Evolutionary conservation across 2,888 invertebrate genomes (phyloP), one percentile per base, ranked within the genome.

Genomic region (Chironomus riparius): DNA sequence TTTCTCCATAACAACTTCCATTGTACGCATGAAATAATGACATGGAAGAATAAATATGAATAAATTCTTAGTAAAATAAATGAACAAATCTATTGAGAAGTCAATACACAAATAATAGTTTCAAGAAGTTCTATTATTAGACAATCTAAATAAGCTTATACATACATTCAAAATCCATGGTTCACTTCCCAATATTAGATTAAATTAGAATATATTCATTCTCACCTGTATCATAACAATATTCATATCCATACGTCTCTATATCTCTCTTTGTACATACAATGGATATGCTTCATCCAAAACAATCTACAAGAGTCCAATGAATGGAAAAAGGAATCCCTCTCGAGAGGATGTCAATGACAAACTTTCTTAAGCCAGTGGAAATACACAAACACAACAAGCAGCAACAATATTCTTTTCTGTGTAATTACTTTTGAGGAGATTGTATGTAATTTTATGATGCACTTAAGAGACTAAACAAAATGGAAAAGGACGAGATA

Each of bases 361-460:
- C 71, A 71, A 71, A 18, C n/a, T 71, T 71, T 56, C 56, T 71
- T 50, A n/a, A 18, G 56, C 48, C 12, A 47, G 15, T 47, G 15
- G 10, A 38, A 38, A 38, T 4, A 28, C 5, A 38, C 5, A 28
- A 3, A 28, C 28, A 28, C 10, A 38, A 38, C 38, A 68, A 70
- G 70, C 47, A 21, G 65, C 65, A 65, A 56, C 65, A 65, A 21
- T 65, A 24, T 18, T 22, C 70, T 71, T 50, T 13, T 13, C 10
- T 71, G 28, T 71, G 50, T 71, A 71, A 71, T 71, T 50, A 71
- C 68, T 47, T 38, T 68, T 68, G 38, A 13, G 13, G 28, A 68
- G 47, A 68, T 68, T 68, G 68, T 12, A 47, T 71, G 71, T 71
- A 71, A 71, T 71, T 50, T 50, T 71, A 71, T 71, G 71, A 56